Conservation (phyloP, 2,888 invertebrate species). For the Macropis europaea region DNA sequence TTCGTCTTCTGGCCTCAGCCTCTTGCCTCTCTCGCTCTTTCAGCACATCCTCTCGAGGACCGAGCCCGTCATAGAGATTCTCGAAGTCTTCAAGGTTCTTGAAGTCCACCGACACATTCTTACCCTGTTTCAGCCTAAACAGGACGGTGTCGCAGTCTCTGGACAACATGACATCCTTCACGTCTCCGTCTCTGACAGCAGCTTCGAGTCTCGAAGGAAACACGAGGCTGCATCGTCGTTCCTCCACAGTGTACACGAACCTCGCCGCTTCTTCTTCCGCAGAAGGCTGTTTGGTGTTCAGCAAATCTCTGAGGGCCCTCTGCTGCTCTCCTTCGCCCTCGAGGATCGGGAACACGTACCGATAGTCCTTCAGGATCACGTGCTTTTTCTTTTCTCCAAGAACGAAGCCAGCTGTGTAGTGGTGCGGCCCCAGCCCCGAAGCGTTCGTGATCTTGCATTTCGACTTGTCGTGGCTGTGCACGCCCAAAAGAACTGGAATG, state of each 20-base stretch:
- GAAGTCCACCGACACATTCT: slow-evolving; percentile 88
- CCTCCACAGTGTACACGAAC: slow-evolving; percentile 89
- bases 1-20: slow-evolving; percentile 81
- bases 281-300: slow-evolving; percentile 82
- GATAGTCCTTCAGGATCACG: slow-evolving; percentile 85
- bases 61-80: slow-evolving; percentile 87
- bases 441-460: slow-evolving; percentile 86
- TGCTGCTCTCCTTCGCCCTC: slow-evolving; percentile 86
- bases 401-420: slow-evolving; percentile 82
- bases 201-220: slow-evolving; percentile 88
- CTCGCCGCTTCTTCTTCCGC: slow-evolving; percentile 82
- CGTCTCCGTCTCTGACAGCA: slow-evolving; percentile 88
- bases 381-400: slow-evolving; percentile 86
- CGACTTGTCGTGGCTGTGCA: slow-evolving; percentile 78
- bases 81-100: slow-evolving; percentile 82
- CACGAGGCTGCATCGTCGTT: slow-evolving; percentile 87
- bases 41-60: slow-evolving; percentile 85
- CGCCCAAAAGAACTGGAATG: slow-evolving; percentile 87
- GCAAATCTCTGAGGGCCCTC: slow-evolving; percentile 83
- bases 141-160: slow-evolving; percentile 88
- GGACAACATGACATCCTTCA: slow-evolving; percentile 88
- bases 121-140: slow-evolving; percentile 87
- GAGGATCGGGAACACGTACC: slow-evolving; percentile 88
- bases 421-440: slow-evolving; percentile 83
- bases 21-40: slow-evolving; percentile 83